These are phyloP conservation scores for Ariopsis seemanni DNA, from an alignment of 2,113 vertebrate species.

Conservation along the genomic window DNA sequence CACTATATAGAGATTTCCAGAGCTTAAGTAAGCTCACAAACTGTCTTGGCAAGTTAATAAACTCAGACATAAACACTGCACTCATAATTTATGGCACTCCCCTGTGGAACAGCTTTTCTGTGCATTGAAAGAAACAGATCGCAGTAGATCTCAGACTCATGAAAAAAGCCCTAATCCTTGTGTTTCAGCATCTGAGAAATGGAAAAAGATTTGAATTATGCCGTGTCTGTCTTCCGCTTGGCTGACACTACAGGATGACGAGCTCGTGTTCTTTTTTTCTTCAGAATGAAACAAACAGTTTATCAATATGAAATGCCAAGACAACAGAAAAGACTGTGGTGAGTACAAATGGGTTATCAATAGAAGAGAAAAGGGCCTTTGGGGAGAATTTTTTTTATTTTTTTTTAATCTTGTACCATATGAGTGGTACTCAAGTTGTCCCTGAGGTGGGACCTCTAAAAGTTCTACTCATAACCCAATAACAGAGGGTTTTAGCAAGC, in stretches of 20 bases:
- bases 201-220: not conserved
- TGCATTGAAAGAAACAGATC: not conserved
- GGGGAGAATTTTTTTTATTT: no score
- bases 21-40: not conserved
- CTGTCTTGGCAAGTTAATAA: not conserved
- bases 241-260: slow-evolving; percentile 5
- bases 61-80: slow-evolving; percentile 5
- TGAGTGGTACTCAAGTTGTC: not conserved
- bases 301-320: not conserved
- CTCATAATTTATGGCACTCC: not conserved
- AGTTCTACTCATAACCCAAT: not conserved
- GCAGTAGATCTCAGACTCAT: not conserved
- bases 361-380: not conserved
- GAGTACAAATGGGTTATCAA: not conserved
- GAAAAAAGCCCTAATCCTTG: not conserved
- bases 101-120: not conserved
- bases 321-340: not conserved
- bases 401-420: not conserved
- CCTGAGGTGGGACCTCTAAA: not conserved
- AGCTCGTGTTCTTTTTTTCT: not conserved
- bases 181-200: slow-evolving; percentile 8
- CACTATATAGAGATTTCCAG: not conserved
- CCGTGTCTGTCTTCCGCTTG: not conserved
- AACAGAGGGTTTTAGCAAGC: not conserved
- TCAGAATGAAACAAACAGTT: not conserved